phyloP scores from a whole-genome alignment of 1,140 invertebrate genomes.

The Maniola jurtina region DNA sequence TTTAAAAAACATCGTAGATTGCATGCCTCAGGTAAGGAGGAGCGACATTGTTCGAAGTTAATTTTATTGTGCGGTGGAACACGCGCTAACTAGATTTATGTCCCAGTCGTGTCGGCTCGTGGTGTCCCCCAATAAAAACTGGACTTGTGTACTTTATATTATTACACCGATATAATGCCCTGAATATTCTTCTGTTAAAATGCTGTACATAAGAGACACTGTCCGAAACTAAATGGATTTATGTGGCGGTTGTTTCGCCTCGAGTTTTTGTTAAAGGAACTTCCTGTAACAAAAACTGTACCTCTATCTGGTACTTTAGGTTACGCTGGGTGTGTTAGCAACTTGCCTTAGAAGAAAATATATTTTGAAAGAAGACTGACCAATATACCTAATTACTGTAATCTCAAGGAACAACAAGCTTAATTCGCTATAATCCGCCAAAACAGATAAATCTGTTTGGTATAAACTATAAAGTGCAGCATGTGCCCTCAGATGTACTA shows the following conservation, averaged over 20 bases:
- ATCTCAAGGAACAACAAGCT: too few relatives aligned
- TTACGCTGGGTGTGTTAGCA: too few relatives aligned
- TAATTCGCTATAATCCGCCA: too few relatives aligned
- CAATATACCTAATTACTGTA: too few relatives aligned
- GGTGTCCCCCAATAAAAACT: conserved; percentile 38
- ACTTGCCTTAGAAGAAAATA: too few relatives aligned
- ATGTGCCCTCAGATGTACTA: too few relatives aligned
- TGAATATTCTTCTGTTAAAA: background rate
- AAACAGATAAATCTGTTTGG: too few relatives aligned
- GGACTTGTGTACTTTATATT: background rate
- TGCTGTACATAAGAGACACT: background rate
- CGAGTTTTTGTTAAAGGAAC: too few relatives aligned
- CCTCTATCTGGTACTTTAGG: background rate
- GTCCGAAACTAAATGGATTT: conserved; percentile 17
- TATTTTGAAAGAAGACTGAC: too few relatives aligned
- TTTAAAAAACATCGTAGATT: conserved; percentile 9
- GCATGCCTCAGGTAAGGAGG: conserved; percentile 16
- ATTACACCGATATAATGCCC: background rate
- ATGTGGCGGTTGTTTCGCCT: conserved; percentile 11
- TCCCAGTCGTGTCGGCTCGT: conserved; percentile 31
- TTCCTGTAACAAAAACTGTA: conserved; percentile 16
- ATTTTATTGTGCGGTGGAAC: conserved; percentile 36
- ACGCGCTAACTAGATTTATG: conserved; percentile 43
- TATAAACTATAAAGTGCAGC: too few relatives aligned
- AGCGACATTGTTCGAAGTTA: conserved; percentile 30